These are phyloP conservation scores for Polymixis lichenea DNA, from an alignment of 2,888 invertebrate species.

Conservation along the genomic window DNA sequence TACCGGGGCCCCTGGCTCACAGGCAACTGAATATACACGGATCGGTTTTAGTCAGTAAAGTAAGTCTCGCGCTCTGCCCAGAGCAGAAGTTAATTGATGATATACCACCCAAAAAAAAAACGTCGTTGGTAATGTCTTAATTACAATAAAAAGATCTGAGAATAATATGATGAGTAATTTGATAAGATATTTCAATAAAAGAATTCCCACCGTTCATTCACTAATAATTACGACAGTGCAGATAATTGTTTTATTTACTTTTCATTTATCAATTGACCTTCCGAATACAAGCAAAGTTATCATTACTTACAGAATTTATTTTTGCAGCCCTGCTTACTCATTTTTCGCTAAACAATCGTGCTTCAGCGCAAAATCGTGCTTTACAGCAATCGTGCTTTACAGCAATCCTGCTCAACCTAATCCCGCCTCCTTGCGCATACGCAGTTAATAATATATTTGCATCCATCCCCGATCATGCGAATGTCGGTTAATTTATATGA, in stretches of 20 bases:
- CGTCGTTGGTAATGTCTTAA: not conserved
- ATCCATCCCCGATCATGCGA: conserved; percentile 6
- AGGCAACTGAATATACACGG: too few species aligned
- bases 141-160: conserved; percentile 1
- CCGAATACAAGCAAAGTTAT: not conserved
- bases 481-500: conserved; percentile 27
- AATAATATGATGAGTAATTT: not conserved
- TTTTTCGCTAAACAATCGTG: not conserved
- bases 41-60: too few species aligned
- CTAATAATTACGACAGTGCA: not conserved
- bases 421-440: not conserved
- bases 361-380: too few species aligned
- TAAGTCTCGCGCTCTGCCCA: too few species aligned
- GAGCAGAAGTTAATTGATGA: too few species aligned
- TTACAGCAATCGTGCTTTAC: not conserved
- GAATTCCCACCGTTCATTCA: conserved; percentile 4
- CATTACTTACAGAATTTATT: not conserved
- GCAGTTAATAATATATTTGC: not conserved
- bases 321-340: not conserved
- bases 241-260: conserved; percentile 20
- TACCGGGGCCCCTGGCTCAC: too few species aligned
- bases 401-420: conserved; percentile 1
- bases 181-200: conserved; percentile 11
- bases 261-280: conserved; percentile 3
- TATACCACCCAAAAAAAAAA: too few species aligned